Conservation (phyloP, 2,888 invertebrate species). For the Pterobdella sp. region DNA sequence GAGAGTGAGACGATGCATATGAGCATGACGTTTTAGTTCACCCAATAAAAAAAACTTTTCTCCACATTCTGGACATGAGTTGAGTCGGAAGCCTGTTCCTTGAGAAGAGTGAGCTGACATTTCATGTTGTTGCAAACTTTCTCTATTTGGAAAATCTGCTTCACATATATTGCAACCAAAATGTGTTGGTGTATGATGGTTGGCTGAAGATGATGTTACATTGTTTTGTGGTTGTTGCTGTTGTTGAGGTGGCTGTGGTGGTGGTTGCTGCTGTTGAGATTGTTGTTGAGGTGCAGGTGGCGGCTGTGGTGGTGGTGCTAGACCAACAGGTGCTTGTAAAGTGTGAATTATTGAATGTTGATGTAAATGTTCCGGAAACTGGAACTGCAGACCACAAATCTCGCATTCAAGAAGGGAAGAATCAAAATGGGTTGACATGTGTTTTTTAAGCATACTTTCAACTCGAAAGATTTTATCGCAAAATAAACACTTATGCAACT, state of each 20-base stretch:
- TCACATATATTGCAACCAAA: constrained; percentile 18
- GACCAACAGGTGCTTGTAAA: constrained; percentile 23
- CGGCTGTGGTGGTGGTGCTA: constrained; percentile 17
- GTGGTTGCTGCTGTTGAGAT: constrained; percentile 9
- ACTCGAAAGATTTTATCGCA: constrained; percentile 26
- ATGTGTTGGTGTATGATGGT: constrained; percentile 22
- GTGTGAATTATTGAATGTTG: constrained; percentile 28
- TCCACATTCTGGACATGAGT: constrained; percentile 26
- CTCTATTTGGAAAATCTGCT: constrained; percentile 24
- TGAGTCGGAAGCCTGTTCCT: constrained; percentile 20
- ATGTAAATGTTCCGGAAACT: constrained; percentile 25
- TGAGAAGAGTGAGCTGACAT: background rate
- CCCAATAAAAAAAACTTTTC: constrained; percentile 24
- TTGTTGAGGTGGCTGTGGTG: constrained; percentile 18
- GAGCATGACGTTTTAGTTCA: constrained; percentile 27
- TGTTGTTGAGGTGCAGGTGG: constrained; percentile 11
- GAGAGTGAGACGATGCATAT: constrained; percentile 25
- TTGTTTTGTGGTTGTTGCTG: constrained; percentile 18
- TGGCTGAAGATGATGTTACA: constrained; percentile 20
- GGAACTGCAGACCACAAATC: constrained; percentile 26
- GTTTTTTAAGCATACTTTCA: constrained; percentile 29
- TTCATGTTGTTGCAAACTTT: constrained; percentile 24
- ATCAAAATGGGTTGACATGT: constrained; percentile 28
- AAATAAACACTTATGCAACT: constrained; percentile 25
- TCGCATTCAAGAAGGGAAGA: constrained; percentile 22